Evolutionary conservation across 30 jellyfish, hydroid and myxozoan species (phyloP).

Genomic region (Pseudorhiza aurosa): DNA sequence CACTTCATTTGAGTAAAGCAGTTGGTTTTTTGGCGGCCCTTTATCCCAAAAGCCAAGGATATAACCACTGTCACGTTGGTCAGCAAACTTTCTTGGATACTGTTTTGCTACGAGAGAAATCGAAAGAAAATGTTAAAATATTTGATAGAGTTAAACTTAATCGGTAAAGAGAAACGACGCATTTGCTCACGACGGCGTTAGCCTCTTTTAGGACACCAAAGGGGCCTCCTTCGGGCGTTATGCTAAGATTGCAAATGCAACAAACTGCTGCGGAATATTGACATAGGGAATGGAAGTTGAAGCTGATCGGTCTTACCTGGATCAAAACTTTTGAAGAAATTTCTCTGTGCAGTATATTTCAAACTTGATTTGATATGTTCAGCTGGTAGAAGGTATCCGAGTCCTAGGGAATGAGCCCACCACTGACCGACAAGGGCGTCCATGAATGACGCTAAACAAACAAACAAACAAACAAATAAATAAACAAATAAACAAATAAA

Average conservation of each 20-base stretch:
- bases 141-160: too few relatives aligned
- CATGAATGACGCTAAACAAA: constrained; percentile 79
- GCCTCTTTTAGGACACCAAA: too few relatives aligned
- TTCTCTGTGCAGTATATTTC: constrained; percentile 66
- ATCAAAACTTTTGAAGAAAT: constrained; percentile 82
- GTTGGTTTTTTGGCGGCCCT: constrained; percentile 92
- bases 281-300: too few relatives aligned
- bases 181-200: too few relatives aligned
- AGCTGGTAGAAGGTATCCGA: constrained; percentile 89
- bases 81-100: constrained; percentile 88
- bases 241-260: too few relatives aligned
- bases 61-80: constrained; percentile 87
- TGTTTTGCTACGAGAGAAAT: constrained; percentile 80
- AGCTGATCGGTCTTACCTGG: constrained; percentile 87
- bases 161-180: too few relatives aligned
- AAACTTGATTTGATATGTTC: constrained; percentile 87
- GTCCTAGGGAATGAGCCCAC: constrained; percentile 98
- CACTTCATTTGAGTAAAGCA: constrained; percentile 81
- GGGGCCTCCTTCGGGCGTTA: too few relatives aligned
- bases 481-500: too few relatives aligned
- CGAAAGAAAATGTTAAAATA: too few relatives aligned
- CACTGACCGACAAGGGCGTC: constrained; percentile 97
- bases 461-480: not conserved
- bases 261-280: too few relatives aligned
- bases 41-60: constrained; percentile 88